Evolutionary conservation across 2,113 vertebrate genomes (phyloP).

Genomic region (Leptosomus discolor): DNA sequence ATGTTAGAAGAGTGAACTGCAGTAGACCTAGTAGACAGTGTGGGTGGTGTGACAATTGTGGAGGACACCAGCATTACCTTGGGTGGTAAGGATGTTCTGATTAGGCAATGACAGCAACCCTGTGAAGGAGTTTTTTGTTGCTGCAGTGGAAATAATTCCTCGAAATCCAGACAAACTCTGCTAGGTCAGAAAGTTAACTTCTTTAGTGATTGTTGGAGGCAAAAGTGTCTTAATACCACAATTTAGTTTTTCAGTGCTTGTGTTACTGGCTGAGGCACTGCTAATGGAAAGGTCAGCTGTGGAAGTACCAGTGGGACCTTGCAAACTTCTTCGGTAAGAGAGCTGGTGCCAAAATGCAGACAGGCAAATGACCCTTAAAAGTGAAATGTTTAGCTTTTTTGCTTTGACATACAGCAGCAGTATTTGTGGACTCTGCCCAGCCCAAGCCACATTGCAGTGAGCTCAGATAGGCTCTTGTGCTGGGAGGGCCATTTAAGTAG

Average conservation of each 20-base stretch:
- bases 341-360: neutral
- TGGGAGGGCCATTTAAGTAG: neutral
- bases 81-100: neutral
- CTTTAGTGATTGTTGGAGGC: neutral
- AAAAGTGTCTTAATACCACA: neutral
- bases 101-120: neutral
- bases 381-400: neutral
- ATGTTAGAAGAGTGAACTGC: neutral
- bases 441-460: neutral
- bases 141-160: neutral
- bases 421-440: neutral
- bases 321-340: neutral
- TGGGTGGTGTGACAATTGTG: neutral
- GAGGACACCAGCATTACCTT: neutral
- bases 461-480: neutral
- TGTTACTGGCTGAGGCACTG: neutral
- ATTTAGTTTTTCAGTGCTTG: neutral
- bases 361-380: neutral
- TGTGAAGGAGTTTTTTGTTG: neutral
- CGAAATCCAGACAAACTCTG: neutral
- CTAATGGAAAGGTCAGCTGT: neutral
- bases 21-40: neutral
- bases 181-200: neutral
- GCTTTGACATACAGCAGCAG: neutral
- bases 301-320: neutral